Base-by-base conservation (phyloP, 2,888 invertebrate genomes). In the Pachydiplax longipennis region DNA sequence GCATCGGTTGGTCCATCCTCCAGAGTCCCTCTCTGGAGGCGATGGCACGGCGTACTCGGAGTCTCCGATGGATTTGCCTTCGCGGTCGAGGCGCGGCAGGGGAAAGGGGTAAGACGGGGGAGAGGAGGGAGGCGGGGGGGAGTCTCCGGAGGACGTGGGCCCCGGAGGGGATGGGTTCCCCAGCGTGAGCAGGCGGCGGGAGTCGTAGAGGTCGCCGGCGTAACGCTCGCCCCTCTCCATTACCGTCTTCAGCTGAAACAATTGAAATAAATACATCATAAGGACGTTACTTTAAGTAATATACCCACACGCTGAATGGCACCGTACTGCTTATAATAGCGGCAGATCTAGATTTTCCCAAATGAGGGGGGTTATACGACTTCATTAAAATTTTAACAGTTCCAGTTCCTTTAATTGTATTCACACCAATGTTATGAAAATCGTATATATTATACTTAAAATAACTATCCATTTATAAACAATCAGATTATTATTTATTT, bases 181-280 rank as follows among this genome's bases (percentile, higher is more conserved):
- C 73, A 73, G 31, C 65, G 25, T 65, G 65, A 65, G 65, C 25
- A 73, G 73, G 61, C 87, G 87, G 35, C 87, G 58, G 10, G 61
- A 58, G 61, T 87, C 87, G 61, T 61, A 87, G 35, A 87, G 37
- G 12, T 87, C 81, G 18, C 44, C 91, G 91, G 93, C 95, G 92
- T 95, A 95, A 93, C 96, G 95, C 93, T 96, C 96, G 93, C 95
- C 95, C 92, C 95, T 95, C 94, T 96, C 96, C 95, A 96, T 95
- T 92, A 96, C 96, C 92, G 96, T 96, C 94, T 96, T 96, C 92
- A 96, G 94, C 94, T 96, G 95, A 93, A 94, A 92, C 15, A 22
- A 53, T 18, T 53, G 1, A 18, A 53, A 53, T 0, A 15, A 53
- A 18, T 18, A 2, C 13, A 53, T 53, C 3, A 18, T 18, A 53